Evolutionary conservation across 2,888 invertebrate genomes (phyloP), one percentile per base, ranked within the genome.

Genomic region (Blastobasis lacticolella): DNA sequence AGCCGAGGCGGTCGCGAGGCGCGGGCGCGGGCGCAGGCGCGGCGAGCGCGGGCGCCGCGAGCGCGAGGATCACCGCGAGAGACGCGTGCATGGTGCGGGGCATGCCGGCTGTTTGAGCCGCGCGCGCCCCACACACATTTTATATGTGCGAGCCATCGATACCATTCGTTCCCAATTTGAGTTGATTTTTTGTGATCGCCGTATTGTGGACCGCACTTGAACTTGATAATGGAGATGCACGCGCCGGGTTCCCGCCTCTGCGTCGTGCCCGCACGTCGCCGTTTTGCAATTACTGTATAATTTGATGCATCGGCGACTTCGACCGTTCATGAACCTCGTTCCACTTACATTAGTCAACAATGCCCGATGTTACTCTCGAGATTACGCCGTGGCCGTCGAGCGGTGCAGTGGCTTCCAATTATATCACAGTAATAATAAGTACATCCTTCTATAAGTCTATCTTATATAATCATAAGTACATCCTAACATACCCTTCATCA

Each of bases 311-410:
- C 66, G 63, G 65, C 73, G 73, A 65, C 65, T 75, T 70, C 75
- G 74, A 74, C 78, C 79, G 79, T 71, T 77, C 75, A 75, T 81
- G 83, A 85, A 85, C 87, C 86, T 88, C 81, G 86, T 81, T 80
- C 87, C 69, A 87, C 78, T 83, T 85, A 77, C 71, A 76, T 77
- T 78, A 78, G 66, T 70, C 71, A 72, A 74, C 70, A 74, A 75
- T 73, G 73, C 67, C 65, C 64, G 68, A 67, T 66, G 69, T 67
- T 71, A 71, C 68, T 78, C 68, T 73, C 66, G 64, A 66, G 66
- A 66, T 62, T 73, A 71, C 82, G 78, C 81, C 78, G 76, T 75
- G 73, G 78, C 73, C 74, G 72, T 74, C 69, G 65, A 66, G 62
- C 58, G 55, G 57, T 59, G 59, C 55, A 50, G 56, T 61, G 58